Evolutionary conservation across 2,888 invertebrate genomes (phyloP).

Genomic region (Calephelis perditalis): DNA sequence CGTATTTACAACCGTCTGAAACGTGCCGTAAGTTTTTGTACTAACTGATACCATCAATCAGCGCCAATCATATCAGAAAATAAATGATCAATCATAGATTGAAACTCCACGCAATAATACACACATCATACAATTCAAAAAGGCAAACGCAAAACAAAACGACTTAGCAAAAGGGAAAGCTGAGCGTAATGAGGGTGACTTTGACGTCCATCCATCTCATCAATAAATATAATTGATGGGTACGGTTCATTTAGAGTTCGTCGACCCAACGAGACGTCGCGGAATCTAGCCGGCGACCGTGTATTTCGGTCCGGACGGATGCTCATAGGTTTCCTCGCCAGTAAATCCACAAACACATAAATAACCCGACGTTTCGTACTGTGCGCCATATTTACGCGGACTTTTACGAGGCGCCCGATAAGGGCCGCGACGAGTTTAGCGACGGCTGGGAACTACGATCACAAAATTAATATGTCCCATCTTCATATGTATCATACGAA

Average conservation of each 20-base stretch:
- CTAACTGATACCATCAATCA: too few relatives aligned
- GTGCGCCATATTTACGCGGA: conserved; percentile 35
- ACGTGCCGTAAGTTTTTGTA: too few relatives aligned
- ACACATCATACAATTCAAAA: too few relatives aligned
- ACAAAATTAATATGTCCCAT: too few relatives aligned
- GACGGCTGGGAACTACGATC: conserved; percentile 29
- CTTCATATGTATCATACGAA: too few relatives aligned
- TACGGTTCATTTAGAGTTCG: conserved; percentile 42
- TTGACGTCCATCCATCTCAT: conserved; percentile 17
- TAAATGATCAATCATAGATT: too few relatives aligned
- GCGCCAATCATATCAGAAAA: too few relatives aligned
- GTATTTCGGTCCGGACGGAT: conserved; percentile 69
- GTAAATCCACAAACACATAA: conserved; percentile 64
- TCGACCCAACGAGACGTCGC: conserved; percentile 71
- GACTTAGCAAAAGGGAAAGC: too few relatives aligned
- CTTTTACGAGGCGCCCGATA: conserved; percentile 54
- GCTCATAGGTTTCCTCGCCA: conserved; percentile 61
- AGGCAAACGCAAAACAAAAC: too few relatives aligned
- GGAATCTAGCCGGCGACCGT: conserved; percentile 62
- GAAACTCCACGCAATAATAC: too few relatives aligned
- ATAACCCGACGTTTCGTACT: conserved; percentile 40
- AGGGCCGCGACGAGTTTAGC: conserved; percentile 46
- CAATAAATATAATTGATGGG: neutral
- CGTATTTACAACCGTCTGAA: too few relatives aligned
- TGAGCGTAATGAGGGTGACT: too few relatives aligned